Percentiles rank a stretch among this genome's conserved stretches.
Conservation (phyloP, 2,797 vertebrate genomes). For the Poecilia wingei region DNA sequence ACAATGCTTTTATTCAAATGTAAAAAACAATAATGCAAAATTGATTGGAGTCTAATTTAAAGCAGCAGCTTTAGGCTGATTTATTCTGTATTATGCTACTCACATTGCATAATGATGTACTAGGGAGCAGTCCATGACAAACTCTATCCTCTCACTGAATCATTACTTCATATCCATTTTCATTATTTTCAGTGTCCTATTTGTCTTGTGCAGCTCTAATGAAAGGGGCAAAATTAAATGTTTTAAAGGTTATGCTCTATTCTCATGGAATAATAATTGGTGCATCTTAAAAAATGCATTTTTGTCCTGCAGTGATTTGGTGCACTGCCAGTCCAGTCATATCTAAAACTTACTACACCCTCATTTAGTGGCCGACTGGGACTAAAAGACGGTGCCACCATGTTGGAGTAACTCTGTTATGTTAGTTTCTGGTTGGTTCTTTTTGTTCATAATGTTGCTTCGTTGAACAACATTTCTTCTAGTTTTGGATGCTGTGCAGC, state of each 20-base stretch:
- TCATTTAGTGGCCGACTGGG: background rate
- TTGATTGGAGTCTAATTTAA: conserved; percentile 46
- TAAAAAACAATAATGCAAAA: conserved; percentile 28
- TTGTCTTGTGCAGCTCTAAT: conserved; percentile 9
- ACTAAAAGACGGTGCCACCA: background rate
- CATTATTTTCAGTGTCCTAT: conserved; percentile 9
- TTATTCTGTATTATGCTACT: conserved; percentile 36
- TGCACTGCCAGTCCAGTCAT: background rate
- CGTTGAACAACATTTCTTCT: background rate
- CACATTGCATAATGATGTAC: conserved; percentile 26
- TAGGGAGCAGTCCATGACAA: conserved; percentile 27
- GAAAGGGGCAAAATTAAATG: background rate
- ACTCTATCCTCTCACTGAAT: conserved; percentile 17
- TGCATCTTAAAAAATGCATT: conserved; percentile 10
- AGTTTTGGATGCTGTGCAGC: background rate
- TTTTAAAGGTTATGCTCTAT: conserved; percentile 39
- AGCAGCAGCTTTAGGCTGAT: conserved; percentile 29
- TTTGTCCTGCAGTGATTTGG: conserved; percentile 1
- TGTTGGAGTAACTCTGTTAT: background rate
- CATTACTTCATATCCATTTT: conserved; percentile 29
- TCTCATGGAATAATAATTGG: conserved; percentile 37
- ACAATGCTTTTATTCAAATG: conserved; percentile 24
- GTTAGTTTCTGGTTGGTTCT: background rate
- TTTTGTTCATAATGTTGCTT: too few species aligned
- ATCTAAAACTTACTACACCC: background rate